Conservation (phyloP, 1,140 invertebrate species). For the Pachyrhynchus sulphureomaculatus region DNA sequence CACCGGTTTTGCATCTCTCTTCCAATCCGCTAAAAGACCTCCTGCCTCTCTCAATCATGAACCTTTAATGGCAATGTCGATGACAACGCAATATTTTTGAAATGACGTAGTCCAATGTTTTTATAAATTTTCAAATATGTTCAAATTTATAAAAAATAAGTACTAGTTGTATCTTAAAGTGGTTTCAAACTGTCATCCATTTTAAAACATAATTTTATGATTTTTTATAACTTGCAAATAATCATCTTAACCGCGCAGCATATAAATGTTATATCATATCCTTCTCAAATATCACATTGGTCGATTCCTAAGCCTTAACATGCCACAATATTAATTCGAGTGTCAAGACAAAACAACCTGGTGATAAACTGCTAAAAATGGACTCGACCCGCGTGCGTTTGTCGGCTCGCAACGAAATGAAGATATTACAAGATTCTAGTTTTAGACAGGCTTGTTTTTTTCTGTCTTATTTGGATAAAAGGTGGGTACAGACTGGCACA, state of each 20-base stretch:
- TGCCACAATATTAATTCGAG: conserved; percentile 52
- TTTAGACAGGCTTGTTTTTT: conserved; percentile 33
- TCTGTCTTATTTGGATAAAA: conserved; percentile 16
- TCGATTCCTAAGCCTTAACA: conserved; percentile 44
- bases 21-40: no score
- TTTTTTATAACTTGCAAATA: not conserved
- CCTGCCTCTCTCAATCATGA: no score
- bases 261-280: conserved; percentile 3
- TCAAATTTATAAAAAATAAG: no score
- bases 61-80: no score
- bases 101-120: no score
- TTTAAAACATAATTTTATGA: no score
- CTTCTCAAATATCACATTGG: conserved; percentile 29
- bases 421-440: conserved; percentile 44
- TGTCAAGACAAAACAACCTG: conserved; percentile 51
- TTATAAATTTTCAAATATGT: no score
- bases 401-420: conserved; percentile 41
- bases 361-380: conserved; percentile 51
- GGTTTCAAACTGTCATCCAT: no score
- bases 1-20: no score
- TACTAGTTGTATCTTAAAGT: no score
- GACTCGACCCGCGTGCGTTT: conserved; percentile 45
- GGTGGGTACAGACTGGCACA: conserved; percentile 36
- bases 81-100: no score
- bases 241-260: not conserved